A percentile compares a stretch with the other conserved stretches of the same genome.
phyloP scores from a whole-genome alignment of 2,113 vertebrate genomes.

The Monopterus albus region DNA sequence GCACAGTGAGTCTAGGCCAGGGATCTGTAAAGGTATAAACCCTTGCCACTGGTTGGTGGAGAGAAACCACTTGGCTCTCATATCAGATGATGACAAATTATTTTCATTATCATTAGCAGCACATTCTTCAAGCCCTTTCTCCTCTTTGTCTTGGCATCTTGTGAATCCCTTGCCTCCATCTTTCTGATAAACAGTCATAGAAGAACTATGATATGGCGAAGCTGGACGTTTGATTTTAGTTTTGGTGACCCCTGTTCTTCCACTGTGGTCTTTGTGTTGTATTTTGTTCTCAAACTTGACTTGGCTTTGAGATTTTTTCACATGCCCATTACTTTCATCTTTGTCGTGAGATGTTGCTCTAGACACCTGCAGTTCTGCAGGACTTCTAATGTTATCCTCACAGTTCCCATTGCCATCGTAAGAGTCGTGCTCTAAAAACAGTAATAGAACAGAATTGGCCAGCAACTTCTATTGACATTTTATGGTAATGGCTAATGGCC shows the following conservation, averaged over 20 bases:
- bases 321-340: constrained; percentile 29
- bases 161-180: constrained; percentile 47
- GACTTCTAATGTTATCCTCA: constrained; percentile 30
- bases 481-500: neutral
- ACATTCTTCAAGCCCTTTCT: constrained; percentile 37
- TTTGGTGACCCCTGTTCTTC: constrained; percentile 50
- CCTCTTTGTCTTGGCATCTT: constrained; percentile 31
- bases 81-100: constrained; percentile 51
- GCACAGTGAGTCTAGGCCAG: constrained; percentile 29
- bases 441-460: neutral
- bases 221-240: constrained; percentile 55
- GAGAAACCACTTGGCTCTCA: constrained; percentile 81
- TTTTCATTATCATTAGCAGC: constrained; percentile 40
- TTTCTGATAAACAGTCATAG: constrained; percentile 66
- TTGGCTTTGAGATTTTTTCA: constrained; percentile 32
- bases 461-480: neutral
- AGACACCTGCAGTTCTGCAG: constrained; percentile 40
- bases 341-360: constrained; percentile 45
- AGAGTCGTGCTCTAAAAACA: constrained; percentile 46
- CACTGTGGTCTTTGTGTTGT: constrained; percentile 44
- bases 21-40: constrained; percentile 68
- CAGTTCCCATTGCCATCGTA: constrained; percentile 11
- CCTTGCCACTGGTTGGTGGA: constrained; percentile 78
- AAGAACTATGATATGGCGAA: constrained; percentile 71
- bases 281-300: constrained; percentile 49